These are phyloP conservation scores for Bufo bufo DNA, from an alignment of 2,113 vertebrate species.

Conservation along the genomic window DNA sequence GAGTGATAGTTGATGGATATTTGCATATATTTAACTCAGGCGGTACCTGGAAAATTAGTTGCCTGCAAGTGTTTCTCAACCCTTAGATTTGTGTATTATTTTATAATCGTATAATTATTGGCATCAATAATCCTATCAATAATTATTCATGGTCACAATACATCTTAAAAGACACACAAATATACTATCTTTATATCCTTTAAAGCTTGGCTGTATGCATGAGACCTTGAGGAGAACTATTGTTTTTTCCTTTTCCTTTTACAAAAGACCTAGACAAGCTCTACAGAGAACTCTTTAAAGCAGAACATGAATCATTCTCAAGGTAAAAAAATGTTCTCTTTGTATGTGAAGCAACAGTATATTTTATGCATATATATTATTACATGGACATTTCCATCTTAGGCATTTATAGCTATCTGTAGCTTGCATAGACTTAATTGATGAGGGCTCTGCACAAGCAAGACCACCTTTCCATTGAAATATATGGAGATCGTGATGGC, in stretches of 20 bases:
- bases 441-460: neutral
- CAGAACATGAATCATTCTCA: neutral
- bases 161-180: too few species aligned
- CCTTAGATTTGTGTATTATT: neutral
- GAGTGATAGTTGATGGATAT: constrained; percentile 18
- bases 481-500: neutral
- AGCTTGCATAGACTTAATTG: neutral
- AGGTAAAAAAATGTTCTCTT: neutral
- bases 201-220: neutral
- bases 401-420: neutral
- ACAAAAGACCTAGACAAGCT: neutral
- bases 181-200: too few species aligned
- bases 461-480: too few species aligned
- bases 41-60: neutral
- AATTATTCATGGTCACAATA: too few species aligned
- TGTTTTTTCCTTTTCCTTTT: neutral
- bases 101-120: neutral
- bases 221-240: neutral
- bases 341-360: neutral
- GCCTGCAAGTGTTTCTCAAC: neutral
- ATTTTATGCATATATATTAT: too few species aligned
- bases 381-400: too few species aligned
- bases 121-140: too few species aligned
- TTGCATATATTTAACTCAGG: constrained; percentile 26
- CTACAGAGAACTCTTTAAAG: neutral